Conservation (phyloP, 2,888 invertebrate species). For the Spatulosminthurus flaviceps region DNA sequence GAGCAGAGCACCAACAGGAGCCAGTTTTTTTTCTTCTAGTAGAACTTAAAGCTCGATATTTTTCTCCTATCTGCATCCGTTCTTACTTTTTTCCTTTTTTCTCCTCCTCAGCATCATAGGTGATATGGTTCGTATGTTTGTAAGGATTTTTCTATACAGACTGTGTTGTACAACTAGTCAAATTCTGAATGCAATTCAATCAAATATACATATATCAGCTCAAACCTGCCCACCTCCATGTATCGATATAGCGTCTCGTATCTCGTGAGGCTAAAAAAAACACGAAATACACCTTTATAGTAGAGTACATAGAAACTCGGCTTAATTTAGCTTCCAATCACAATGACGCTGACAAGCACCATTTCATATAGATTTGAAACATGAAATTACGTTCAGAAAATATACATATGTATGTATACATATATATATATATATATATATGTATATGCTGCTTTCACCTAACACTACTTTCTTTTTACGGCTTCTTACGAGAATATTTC, state of each 20-base stretch:
- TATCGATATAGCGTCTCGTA: no score
- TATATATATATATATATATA: slow-evolving; percentile 1
- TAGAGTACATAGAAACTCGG: not conserved
- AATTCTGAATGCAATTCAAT: slow-evolving; percentile 2
- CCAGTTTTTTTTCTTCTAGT: no score
- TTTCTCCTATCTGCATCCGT: not conserved
- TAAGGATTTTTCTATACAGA: slow-evolving; percentile 3
- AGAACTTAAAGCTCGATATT: not conserved
- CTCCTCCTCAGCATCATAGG: not conserved
- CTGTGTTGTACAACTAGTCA: no score
- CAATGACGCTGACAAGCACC: slow-evolving; percentile 27
- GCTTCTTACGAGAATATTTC: slow-evolving; percentile 22
- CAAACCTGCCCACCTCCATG: no score
- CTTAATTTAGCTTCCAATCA: slow-evolving; percentile 24
- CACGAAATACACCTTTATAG: no score
- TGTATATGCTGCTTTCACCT: not conserved
- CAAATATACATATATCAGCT: not conserved
- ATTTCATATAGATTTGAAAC: slow-evolving; percentile 16
- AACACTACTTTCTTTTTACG: slow-evolving; percentile 24
- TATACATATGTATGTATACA: not conserved
- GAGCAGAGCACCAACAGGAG: no score
- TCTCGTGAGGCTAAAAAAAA: no score
- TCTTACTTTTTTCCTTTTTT: not conserved
- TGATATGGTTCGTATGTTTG: not conserved
- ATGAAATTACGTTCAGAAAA: slow-evolving; percentile 5